A percentile compares a stretch with the other conserved stretches of the same genome.
These are phyloP conservation scores for Dusona sp. DNA, from an alignment of 2,888 invertebrate genomes.

Conservation along the genomic window DNA sequence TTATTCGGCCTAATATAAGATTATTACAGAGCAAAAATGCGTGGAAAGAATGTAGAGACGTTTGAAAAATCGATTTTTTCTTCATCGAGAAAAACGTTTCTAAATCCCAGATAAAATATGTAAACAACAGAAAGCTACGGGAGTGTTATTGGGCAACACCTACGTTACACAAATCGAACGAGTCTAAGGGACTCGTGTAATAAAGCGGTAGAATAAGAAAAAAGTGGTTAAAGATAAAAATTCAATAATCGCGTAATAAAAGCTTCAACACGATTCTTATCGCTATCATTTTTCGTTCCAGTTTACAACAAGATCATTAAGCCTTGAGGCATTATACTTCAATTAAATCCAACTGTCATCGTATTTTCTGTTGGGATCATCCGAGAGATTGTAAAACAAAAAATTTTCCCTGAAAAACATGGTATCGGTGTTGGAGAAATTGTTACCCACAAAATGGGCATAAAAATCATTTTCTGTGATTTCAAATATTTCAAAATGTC, in stretches of 20 bases:
- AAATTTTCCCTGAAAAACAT: not conserved
- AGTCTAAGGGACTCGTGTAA: not conserved
- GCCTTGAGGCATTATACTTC: not conserved
- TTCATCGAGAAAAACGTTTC: not conserved
- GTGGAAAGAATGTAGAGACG: not conserved
- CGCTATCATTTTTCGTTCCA: not conserved
- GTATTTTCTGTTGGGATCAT: not conserved
- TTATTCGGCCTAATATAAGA: not conserved
- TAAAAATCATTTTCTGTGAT: not conserved
- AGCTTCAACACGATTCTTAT: slow-evolving; percentile 6
- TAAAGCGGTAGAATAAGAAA: slow-evolving; percentile 1
- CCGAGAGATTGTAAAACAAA: not conserved
- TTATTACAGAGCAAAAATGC: not conserved
- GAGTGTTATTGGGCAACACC: not conserved
- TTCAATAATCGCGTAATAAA: not conserved
- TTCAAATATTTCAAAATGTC: not conserved
- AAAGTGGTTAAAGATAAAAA: slow-evolving; percentile 16
- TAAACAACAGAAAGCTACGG: not conserved
- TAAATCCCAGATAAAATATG: not conserved
- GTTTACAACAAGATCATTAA: slow-evolving; percentile 14
- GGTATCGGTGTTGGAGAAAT: not conserved
- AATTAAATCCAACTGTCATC: slow-evolving; percentile 1
- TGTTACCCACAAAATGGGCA: not conserved
- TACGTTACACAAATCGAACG: not conserved
- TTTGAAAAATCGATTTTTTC: not conserved